Evolutionary conservation across 2,888 invertebrate genomes (phyloP).

Genomic region (Catocala nupta): DNA sequence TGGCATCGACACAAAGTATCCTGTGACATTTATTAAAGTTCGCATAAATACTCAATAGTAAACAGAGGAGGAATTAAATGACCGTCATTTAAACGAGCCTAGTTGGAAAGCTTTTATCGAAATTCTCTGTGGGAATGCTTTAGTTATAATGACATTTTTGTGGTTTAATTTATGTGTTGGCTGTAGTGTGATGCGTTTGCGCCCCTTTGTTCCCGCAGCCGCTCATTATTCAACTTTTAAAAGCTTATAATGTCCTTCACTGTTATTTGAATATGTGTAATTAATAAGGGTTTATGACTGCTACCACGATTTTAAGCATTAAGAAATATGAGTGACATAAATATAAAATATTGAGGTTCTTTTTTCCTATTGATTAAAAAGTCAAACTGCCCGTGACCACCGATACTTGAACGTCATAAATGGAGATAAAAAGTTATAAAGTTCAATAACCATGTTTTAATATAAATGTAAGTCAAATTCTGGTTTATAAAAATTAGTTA

Average conservation of each 20-base stretch:
- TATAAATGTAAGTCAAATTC: too few species aligned
- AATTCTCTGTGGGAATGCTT: slow-evolving; percentile 58
- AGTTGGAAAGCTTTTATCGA: slow-evolving; percentile 37
- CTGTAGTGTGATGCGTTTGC: slow-evolving; percentile 34
- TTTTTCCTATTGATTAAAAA: too few species aligned
- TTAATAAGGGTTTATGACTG: slow-evolving; percentile 23
- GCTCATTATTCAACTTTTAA: slow-evolving; percentile 49
- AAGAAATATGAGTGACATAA: too few species aligned
- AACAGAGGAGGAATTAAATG: slow-evolving; percentile 33
- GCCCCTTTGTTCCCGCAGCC: slow-evolving; percentile 56
- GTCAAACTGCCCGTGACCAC: too few species aligned
- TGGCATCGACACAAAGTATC: slow-evolving; percentile 31
- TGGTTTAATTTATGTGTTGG: slow-evolving; percentile 64
- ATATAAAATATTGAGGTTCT: too few species aligned
- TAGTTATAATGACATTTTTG: slow-evolving; percentile 61
- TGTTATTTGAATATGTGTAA: slow-evolving; percentile 28
- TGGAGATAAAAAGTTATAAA: too few species aligned
- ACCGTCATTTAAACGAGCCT: slow-evolving; percentile 31
- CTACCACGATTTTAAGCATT: background rate
- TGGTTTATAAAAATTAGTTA: too few species aligned
- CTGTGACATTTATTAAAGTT: slow-evolving; percentile 34
- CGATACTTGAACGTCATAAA: too few species aligned
- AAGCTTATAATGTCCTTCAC: slow-evolving; percentile 42
- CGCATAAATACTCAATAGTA: slow-evolving; percentile 36
- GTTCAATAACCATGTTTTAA: too few species aligned